Evolutionary conservation across 2,113 vertebrate genomes (phyloP), one percentile per base, ranked within the genome.

Genomic region (Chauna torquata): DNA sequence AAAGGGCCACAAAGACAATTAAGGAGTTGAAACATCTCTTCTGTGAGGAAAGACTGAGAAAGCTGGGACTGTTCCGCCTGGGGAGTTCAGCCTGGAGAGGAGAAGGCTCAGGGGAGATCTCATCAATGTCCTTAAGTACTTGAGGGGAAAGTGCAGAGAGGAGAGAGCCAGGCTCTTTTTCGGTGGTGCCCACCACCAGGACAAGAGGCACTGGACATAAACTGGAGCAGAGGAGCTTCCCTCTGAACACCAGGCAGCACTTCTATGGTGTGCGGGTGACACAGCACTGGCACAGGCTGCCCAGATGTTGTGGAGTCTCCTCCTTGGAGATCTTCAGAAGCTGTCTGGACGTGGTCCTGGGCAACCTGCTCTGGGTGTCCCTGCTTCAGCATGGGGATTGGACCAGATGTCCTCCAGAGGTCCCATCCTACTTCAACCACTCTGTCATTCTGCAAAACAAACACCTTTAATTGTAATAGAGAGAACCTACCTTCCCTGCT

Each of bases 381-480:
- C 0, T 32, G 34, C 36, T 64, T 38, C 27, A 57, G 23, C 42
- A 45, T 18, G 16, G 16, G 4, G 2, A 1, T 28, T 20, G 3
- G 34, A 12, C 9, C 30, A 57, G 22, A 14, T 25, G 19, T 32
- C 32, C 5, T 69, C 3, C 54, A 69, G 24, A 0, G 0, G 6
- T 57, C 18, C 11, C 42, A 81, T 82, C 34, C 13, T 3, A 28
- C 5, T 6, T 28, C 36, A 52, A 9, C 14, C 28, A 19, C n/a
- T 58, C 16, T 55, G 27, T 62, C 40, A 36, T 55, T 69, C 44
- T 55, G 16, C 65, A 45, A 54, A 91, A 34, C 9, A 76, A 83
- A 38, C 4, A 65, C 11, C 16, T 71, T 76, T 49, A 76, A 25
- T 42, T 82, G 8, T 19, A 66, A 2, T 40, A 36, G 5, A 27